Evolutionary conservation across 2,888 invertebrate species (phyloP).

Genomic region (Steinernema scapterisci): DNA sequence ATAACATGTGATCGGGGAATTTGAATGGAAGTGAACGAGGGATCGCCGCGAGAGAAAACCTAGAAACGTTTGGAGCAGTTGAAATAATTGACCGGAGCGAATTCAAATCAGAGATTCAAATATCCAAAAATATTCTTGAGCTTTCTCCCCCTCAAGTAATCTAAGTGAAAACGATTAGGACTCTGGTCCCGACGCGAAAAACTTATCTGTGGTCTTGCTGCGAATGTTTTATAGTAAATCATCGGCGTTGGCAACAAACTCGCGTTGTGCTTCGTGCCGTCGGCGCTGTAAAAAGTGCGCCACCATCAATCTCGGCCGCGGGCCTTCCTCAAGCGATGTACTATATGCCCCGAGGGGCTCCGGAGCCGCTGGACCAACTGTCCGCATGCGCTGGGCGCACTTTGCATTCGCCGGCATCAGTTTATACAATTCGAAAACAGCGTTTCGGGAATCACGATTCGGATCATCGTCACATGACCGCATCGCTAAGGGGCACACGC

Average conservation of each 20-base stretch:
- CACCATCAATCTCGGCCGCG: constrained; percentile 5
- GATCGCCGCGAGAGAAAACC: too few relatives aligned
- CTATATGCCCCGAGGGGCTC: background rate
- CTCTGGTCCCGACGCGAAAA: constrained; percentile 5
- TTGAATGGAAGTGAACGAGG: too few relatives aligned
- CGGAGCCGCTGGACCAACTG: constrained; percentile 22
- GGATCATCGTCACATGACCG: constrained; percentile 14
- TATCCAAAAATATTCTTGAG: too few relatives aligned
- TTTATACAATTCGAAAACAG: constrained; percentile 29
- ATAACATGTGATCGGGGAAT: too few relatives aligned
- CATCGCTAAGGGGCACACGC: background rate
- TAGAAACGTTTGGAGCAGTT: too few relatives aligned
- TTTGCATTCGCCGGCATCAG: background rate
- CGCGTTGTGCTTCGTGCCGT: background rate
- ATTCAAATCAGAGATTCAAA: too few relatives aligned
- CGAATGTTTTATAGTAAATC: constrained; percentile 11
- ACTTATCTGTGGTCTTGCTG: background rate
- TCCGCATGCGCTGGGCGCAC: constrained; percentile 14
- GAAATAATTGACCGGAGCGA: too few relatives aligned
- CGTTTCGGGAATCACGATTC: background rate
- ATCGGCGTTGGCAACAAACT: background rate
- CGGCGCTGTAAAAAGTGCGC: constrained; percentile 17
- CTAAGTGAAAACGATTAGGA: background rate
- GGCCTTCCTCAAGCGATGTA: background rate
- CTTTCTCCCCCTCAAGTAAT: too few relatives aligned